Base-by-base conservation (phyloP, 2,113 vertebrate genomes). In the Onychorhynchus coronatus region DNA sequence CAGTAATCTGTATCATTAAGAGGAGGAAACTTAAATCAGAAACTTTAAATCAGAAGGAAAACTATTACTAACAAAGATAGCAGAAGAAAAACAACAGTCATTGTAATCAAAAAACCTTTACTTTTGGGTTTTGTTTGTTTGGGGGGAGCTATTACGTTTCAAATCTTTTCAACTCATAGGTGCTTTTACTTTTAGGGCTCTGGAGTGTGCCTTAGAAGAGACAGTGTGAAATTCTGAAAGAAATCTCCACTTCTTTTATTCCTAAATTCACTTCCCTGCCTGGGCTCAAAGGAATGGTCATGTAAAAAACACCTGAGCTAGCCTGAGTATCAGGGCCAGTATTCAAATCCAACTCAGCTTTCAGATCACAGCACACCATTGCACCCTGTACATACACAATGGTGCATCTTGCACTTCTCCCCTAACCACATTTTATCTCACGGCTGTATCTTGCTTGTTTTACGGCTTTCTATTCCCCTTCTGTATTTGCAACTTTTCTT, bases 41-140 rank as follows among this genome's bases (percentile, higher is more conserved):
- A 75, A 76, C n/a, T n/a, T 16, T 50, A 27, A 50, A 55, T 35
- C 30, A 50, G 16, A 75, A 75, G 73, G 13, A 78, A 62, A 87
- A 47, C 3, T 10, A 71, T 31, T 9, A 42, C 11, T 14, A 78
- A 47, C 8, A 46, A 22, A 2, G 14, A 49, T 0, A 68, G 25
- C 8, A 89, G 42, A 81, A 81, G 6, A 30, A 77, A 67, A 89
- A 73, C 12, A 44, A 8, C 16, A 94, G 9, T 15, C 61, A n/a
- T 4, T 47, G 33, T 37, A 83, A 77, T 4, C 49, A 13, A 85
- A 71, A 22, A 52, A 21, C 4, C 15, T 71, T 53, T 55, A n/a
- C 44, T 33, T 74, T 6, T 0, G 4, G 31, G 9, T 2, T 20
- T 20, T 35, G 27, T 50, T 63, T 67, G 18, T 35, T 66, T 28